Conservation (phyloP, 2,797 vertebrate genomes). For the Australoheros facetus region DNA sequence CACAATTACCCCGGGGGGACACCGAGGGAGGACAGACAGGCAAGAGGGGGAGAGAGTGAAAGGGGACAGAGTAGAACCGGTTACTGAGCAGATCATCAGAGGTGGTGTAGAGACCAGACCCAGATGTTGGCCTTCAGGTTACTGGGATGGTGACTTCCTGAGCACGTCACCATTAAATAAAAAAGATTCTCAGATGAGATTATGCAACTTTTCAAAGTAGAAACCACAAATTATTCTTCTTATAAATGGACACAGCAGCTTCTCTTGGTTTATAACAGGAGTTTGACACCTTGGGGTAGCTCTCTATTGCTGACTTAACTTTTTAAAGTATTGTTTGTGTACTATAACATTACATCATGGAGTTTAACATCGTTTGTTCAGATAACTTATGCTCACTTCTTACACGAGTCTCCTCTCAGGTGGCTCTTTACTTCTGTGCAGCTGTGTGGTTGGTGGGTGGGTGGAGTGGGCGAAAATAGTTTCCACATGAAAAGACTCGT, state of each 20-base stretch:
- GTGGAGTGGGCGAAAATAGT: not conserved
- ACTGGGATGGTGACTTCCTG: conserved; percentile 25
- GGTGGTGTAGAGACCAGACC: conserved; percentile 55
- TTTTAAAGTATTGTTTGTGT: not conserved
- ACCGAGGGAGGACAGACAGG: conserved; percentile 52
- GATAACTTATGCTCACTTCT: too few species aligned
- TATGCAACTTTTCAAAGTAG: not conserved
- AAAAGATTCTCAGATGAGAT: not conserved
- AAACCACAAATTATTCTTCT: not conserved
- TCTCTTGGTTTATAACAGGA: not conserved
- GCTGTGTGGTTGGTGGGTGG: not conserved
- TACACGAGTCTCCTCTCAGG: too few species aligned
- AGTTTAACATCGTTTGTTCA: not conserved
- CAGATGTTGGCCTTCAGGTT: conserved; percentile 76
- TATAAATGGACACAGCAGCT: not conserved
- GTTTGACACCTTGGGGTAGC: not conserved
- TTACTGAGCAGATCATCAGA: conserved; percentile 63
- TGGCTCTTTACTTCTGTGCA: not conserved
- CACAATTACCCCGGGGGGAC: conserved; percentile 75
- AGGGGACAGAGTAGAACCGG: conserved; percentile 61
- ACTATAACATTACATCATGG: not conserved
- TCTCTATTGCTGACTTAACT: not conserved
- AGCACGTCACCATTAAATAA: conserved; percentile 18
- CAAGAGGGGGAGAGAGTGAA: conserved; percentile 59
- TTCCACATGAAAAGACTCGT: not conserved